Base-by-base conservation (phyloP, 2,888 invertebrate genomes). In the Caenorhabditis imperialis region DNA sequence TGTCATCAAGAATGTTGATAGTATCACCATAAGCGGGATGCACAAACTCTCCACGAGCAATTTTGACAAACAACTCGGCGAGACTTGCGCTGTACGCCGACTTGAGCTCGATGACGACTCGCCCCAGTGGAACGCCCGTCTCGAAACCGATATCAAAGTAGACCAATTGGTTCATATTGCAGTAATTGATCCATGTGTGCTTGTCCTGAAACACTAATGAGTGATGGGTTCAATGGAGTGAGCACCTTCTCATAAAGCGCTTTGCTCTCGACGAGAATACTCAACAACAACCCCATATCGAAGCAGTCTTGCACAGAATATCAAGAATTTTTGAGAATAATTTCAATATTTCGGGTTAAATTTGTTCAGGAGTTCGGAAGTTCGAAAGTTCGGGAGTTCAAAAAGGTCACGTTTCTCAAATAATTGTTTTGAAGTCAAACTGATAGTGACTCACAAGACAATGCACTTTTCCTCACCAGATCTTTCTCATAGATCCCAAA, bases 101-200 rank as follows among this genome's bases (percentile, higher is more conserved):
- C 22, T 74, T 57, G 55, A 74, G 18, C 40, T 74, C 51, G n/a
- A 74, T 33, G 4, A 74, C 25, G 12, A 74, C 57, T 51, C 74
- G 54, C 25, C 69, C 63, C 12, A 75, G 51, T 25, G 75, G 75
- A 0, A 70, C 69, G 23, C 75, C 69, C 1, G 58, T 69, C 23
- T 75, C 75, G 42, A 35, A 75, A 7, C 75, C 75, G 40, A 75
- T 53, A 27, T 75, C 75, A 33, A 75, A 57, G 27, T 62, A 75
- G 30, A 70, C 75, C 47, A 63, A 44, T 40, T 75, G 75, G 42
- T 63, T 69, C 75, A 75, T 48, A 25, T 75, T 63, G 54, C 75
- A 75, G 37, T 75, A 75, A 37, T 45, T 57, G 27, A 63, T 53
- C 62, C 58, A 63, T n/a, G 48, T 51, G 5, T 63, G 69, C 38